Conservation (phyloP, 2,888 invertebrate species). For the Agrochola macilenta region DNA sequence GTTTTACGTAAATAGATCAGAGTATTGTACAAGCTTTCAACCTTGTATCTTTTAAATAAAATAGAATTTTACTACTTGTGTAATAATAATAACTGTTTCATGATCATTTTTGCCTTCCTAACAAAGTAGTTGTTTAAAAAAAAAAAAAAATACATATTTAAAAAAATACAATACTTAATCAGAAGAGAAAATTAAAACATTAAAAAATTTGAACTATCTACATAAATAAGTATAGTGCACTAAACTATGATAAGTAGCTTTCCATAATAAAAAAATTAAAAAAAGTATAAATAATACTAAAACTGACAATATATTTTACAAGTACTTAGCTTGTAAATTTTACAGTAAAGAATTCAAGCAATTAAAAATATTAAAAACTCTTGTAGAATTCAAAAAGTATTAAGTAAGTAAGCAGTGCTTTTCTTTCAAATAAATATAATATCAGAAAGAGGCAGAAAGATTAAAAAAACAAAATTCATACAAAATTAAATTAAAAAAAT, state of each 20-base stretch:
- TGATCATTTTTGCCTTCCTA: neutral
- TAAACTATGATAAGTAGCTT: neutral
- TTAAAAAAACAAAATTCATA: neutral
- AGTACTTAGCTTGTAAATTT: neutral
- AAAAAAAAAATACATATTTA: no score
- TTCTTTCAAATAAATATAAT: constrained; percentile 4
- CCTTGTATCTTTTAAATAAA: constrained; percentile 16
- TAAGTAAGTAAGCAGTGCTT: constrained; percentile 8
- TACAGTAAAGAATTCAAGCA: neutral
- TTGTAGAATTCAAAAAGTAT: neutral
- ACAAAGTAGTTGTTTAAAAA: no score
- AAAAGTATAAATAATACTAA: neutral
- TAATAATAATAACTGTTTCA: constrained; percentile 6
- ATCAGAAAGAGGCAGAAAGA: neutral
- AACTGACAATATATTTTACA: neutral
- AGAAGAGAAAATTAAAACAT: neutral
- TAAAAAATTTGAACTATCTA: neutral
- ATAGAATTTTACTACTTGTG: constrained; percentile 1
- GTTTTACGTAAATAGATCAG: constrained; percentile 25
- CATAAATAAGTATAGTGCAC: neutral
- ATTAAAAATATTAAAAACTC: neutral
- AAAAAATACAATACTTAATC: neutral
- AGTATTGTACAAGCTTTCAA: constrained; percentile 11
- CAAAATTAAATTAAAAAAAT: neutral
- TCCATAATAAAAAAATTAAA: no score